Evolutionary conservation across 2,888 invertebrate species (phyloP), one percentile per base, ranked within the genome.

Genomic region (Drosophila nr. medialis): DNA sequence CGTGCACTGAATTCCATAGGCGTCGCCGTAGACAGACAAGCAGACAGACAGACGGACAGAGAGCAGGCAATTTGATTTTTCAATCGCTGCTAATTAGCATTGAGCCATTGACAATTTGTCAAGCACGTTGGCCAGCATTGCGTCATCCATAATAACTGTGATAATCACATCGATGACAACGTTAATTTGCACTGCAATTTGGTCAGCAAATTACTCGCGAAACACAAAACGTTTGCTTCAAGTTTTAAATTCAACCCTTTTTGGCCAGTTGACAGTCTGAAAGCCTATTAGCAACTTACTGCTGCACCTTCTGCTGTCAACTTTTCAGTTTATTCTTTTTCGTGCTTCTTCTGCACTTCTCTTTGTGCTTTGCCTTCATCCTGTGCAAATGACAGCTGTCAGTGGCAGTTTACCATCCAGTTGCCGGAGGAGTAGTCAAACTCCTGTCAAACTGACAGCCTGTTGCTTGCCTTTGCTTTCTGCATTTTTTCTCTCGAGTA

Each of bases 41-140:
- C 53, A 29, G 51, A 40, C 62, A 24, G 21, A 7, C 40, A 13
- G 32, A 18, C 55, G 36, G 34, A 7, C 42, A 27, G 62, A 53
- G 36, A 50, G 67, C 59, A 38, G 73, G 61, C 81, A 86, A 90
- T 90, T 86, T 80, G 80, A 84, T 81, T 86, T 90, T 90, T 90
- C 89, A 90, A 86, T 86, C 81, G 90, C 75, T 86, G 83, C 81
- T 89, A 85, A 85, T 85, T 89, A 85, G 83, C 77, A 73, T 72
- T 67, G 61, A 58, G 64, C 45, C 34, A 89, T 83, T 88, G 83
- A 82, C 81, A 89, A 77, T 63, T 83, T 87, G 86, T 89, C 80
- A 75, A 64, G 64, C 77, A 64, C 69, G 45, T 45, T 24, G 74
- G 69, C 62, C 72, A 53, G 42, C 38, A 66, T 30, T 51, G 66